These are phyloP conservation scores for Periophthalmus modestus DNA, from an alignment of 2,113 vertebrate genomes.

Conservation along the genomic window DNA sequence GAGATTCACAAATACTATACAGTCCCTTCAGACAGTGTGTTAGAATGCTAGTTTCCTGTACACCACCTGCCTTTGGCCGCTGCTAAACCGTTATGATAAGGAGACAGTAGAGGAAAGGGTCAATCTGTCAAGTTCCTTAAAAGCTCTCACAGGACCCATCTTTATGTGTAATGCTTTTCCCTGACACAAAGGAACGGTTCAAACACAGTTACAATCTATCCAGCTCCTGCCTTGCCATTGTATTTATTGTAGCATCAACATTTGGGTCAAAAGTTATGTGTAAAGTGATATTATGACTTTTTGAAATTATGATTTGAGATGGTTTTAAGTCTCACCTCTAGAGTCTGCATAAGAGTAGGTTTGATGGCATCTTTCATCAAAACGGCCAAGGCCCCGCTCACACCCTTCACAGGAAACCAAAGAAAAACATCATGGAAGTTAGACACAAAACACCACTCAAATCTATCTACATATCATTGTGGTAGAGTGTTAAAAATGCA, in stretches of 20 bases:
- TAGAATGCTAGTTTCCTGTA: slow-evolving; percentile 8
- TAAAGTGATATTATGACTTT: background rate
- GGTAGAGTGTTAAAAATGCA: background rate
- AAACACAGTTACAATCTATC: background rate
- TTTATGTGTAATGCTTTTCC: slow-evolving; percentile 4
- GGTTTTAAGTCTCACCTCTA: slow-evolving; percentile 85
- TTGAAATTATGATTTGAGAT: slow-evolving; percentile 22
- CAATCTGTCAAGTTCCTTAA: slow-evolving; percentile 49
- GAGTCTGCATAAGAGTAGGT: slow-evolving; percentile 96
- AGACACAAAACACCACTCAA: slow-evolving; percentile 2
- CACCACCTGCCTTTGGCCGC: slow-evolving; percentile 32
- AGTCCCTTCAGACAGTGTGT: slow-evolving; percentile 23
- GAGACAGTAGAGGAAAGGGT: slow-evolving; percentile 37
- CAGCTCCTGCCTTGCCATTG: background rate
- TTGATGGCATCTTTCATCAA: slow-evolving; percentile 99
- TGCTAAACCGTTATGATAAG: slow-evolving; percentile 45
- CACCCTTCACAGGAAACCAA: slow-evolving; percentile 80
- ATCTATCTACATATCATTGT: background rate
- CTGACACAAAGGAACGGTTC: slow-evolving; percentile 17
- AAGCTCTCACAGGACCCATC: slow-evolving; percentile 35
- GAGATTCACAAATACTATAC: slow-evolving; percentile 11
- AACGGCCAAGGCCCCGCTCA: slow-evolving; percentile 92
- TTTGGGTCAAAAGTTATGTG: background rate
- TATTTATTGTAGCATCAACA: background rate
- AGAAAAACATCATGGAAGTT: background rate